phyloP scores from a whole-genome alignment of 2,113 vertebrate species.

The Plotosus lineatus region DNA sequence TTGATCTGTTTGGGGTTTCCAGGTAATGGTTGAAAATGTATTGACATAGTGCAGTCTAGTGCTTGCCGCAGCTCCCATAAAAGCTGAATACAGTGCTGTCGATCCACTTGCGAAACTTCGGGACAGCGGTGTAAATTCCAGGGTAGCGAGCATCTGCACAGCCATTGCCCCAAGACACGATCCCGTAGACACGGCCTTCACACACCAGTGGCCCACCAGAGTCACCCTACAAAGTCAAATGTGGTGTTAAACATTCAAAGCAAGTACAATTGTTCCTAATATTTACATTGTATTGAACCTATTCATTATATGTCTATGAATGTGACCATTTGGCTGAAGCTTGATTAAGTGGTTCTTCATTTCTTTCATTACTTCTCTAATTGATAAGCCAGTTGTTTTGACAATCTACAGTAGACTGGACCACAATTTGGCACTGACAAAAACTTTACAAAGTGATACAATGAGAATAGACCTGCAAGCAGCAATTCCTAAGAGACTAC shows the following conservation, averaged over 20 bases:
- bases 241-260: neutral
- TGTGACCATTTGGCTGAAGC: neutral
- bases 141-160: conserved; percentile 75
- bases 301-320: neutral
- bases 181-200: conserved; percentile 75
- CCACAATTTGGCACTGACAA: neutral
- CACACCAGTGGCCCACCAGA: conserved; percentile 81
- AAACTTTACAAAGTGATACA: neutral
- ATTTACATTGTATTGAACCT: neutral
- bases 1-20: conserved; percentile 32
- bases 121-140: conserved; percentile 78
- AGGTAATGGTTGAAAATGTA: conserved; percentile 29
- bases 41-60: conserved; percentile 35
- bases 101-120: conserved; percentile 78
- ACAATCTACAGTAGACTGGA: neutral
- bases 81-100: conserved; percentile 72
- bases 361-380: neutral
- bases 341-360: neutral
- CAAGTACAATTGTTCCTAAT: neutral
- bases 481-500: too few species aligned
- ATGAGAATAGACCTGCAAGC: too few species aligned
- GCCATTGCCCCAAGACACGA: conserved; percentile 80
- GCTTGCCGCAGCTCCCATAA: conserved; percentile 63
- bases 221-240: conserved; percentile 69
- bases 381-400: neutral